Conservation (phyloP, 2,113 vertebrate species). For the mouse (Mus musculus) region DNA sequence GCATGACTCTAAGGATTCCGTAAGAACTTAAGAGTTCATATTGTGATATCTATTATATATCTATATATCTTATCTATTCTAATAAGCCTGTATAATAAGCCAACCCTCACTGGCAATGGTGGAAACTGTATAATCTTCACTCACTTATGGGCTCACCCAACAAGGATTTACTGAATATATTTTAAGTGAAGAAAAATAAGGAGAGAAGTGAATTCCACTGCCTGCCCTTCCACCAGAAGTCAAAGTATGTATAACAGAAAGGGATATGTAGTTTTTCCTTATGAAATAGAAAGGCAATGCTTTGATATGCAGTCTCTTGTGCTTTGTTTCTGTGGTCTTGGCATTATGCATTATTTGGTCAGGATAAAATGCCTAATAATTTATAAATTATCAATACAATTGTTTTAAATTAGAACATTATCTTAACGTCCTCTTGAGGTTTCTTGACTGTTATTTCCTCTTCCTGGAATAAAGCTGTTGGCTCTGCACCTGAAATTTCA, state of each 20-base stretch:
- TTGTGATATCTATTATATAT: no score
- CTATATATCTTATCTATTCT: neutral
- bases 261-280: neutral
- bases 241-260: neutral
- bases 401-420: conserved; percentile 82
- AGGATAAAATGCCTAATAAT: conserved; percentile 75
- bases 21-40: neutral
- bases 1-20: neutral
- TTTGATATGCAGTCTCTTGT: conserved; percentile 29
- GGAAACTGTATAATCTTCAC: neutral
- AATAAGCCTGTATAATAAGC: neutral
- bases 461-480: conserved; percentile 80
- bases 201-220: neutral
- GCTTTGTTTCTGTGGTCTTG: conserved; percentile 56
- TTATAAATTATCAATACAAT: conserved; percentile 81
- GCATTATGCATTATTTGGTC: conserved; percentile 67
- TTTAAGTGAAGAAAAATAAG: neutral
- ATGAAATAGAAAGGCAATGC: neutral
- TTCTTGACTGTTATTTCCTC: conserved; percentile 74
- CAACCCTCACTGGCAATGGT: neutral
- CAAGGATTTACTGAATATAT: neutral
- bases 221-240: neutral
- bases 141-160: neutral
- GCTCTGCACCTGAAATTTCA: conserved; percentile 70
- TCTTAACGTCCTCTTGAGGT: conserved; percentile 74